Conservation (phyloP, 2,888 invertebrate genomes). For the Tethea ocularis region DNA sequence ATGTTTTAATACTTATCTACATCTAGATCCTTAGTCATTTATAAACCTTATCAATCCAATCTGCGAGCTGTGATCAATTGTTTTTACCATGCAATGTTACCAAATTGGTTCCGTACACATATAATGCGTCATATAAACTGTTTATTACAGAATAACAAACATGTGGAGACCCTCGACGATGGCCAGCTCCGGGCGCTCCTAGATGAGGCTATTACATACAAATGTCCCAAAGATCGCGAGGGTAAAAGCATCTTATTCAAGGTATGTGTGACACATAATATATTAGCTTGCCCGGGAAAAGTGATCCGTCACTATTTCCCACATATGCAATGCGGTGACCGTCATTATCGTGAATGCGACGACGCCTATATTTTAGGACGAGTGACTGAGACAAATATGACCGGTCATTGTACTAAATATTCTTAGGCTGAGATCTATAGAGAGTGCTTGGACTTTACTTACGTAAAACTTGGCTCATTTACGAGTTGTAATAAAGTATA, state of each 20-base stretch:
- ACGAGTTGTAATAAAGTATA: too few species aligned
- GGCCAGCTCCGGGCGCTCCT: slow-evolving; percentile 89
- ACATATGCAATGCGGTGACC: too few species aligned
- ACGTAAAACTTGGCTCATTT: too few species aligned
- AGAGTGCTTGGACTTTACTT: too few species aligned
- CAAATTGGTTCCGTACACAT: background rate
- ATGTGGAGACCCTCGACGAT: slow-evolving; percentile 88
- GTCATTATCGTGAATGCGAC: background rate
- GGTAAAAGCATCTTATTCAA: slow-evolving; percentile 93
- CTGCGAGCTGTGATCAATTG: background rate
- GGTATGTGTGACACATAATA: slow-evolving; percentile 72
- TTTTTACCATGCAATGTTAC: background rate
- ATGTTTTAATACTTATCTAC: too few species aligned
- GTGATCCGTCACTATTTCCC: too few species aligned
- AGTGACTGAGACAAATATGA: too few species aligned
- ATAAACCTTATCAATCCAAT: background rate
- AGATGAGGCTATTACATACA: slow-evolving; percentile 93
- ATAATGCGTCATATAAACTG: background rate
- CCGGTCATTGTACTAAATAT: too few species aligned
- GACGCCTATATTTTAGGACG: too few species aligned
- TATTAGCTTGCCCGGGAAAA: background rate
- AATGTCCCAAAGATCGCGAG: slow-evolving; percentile 92
- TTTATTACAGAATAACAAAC: slow-evolving; percentile 71
- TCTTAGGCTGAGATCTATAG: too few species aligned
- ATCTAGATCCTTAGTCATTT: background rate